A percentile compares a stretch with the other conserved stretches of the same genome.
Evolutionary conservation across 2,113 vertebrate genomes (phyloP).

Genomic region (Illadopsis cleaveri): DNA sequence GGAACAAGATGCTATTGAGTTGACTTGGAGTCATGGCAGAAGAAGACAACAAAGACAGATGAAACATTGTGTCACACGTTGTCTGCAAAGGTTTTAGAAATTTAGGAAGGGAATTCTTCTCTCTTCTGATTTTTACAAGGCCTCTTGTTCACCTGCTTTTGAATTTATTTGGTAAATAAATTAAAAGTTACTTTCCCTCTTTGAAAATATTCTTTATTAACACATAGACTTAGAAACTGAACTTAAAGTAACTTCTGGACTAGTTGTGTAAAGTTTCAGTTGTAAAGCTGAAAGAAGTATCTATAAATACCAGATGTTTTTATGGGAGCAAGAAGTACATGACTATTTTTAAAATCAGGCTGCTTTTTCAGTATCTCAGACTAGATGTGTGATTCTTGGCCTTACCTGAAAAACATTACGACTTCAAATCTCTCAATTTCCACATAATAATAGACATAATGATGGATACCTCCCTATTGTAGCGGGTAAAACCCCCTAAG

Average conservation of each 20-base stretch:
- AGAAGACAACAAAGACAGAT: background rate
- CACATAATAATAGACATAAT: background rate
- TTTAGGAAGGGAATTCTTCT: background rate
- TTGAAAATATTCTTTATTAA: background rate
- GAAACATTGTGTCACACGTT: background rate
- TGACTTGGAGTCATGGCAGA: conserved; percentile 13
- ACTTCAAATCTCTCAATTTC: background rate
- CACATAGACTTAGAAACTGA: background rate
- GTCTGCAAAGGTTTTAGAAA: background rate
- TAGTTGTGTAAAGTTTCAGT: background rate
- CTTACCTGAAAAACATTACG: background rate
- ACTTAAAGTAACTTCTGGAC: background rate
- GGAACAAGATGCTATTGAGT: background rate
- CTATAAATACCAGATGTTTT: background rate
- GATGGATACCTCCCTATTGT: background rate
- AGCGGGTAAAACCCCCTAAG: background rate
- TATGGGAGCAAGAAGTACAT: background rate
- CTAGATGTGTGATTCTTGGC: background rate
- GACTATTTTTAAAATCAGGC: background rate
- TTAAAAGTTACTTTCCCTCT: background rate
- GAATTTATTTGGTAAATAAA: background rate
- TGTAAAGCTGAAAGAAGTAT: background rate
- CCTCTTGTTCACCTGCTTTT: background rate
- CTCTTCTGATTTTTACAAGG: background rate
- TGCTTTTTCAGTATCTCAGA: background rate